A percentile compares a stretch with the other conserved stretches of the same genome.
These are phyloP conservation scores for Nettapus auritus DNA, from an alignment of 2,113 vertebrate genomes.

Conservation along the genomic window DNA sequence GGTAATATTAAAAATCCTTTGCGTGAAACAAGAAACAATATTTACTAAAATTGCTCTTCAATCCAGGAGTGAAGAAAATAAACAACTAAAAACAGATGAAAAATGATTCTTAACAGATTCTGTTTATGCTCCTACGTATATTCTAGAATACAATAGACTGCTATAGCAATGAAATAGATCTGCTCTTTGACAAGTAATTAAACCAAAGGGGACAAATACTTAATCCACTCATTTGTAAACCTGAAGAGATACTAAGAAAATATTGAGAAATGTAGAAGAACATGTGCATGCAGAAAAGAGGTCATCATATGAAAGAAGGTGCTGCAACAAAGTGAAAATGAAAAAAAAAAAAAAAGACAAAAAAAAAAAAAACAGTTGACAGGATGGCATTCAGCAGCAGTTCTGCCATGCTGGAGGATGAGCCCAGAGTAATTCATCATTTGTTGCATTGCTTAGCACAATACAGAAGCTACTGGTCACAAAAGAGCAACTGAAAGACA, in stretches of 20 bases:
- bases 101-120: background rate
- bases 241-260: background rate
- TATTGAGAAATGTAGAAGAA: background rate
- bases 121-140: background rate
- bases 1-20: background rate
- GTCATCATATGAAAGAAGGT: background rate
- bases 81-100: background rate
- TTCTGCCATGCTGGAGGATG: background rate
- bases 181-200: background rate
- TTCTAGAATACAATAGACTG: background rate
- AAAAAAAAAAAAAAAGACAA: background rate
- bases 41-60: conserved; percentile 25
- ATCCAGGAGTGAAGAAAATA: background rate
- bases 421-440: background rate
- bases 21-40: background rate
- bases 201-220: background rate
- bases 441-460: rapidly evolving
- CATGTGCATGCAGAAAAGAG: rapidly evolving
- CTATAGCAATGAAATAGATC: background rate
- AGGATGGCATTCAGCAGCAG: background rate
- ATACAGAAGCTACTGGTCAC: background rate
- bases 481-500: background rate
- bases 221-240: background rate
- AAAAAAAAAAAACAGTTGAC: background rate
- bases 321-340: background rate